Base-by-base conservation (phyloP, 2,888 invertebrate species). In the Pachymerium ferrugineum region DNA sequence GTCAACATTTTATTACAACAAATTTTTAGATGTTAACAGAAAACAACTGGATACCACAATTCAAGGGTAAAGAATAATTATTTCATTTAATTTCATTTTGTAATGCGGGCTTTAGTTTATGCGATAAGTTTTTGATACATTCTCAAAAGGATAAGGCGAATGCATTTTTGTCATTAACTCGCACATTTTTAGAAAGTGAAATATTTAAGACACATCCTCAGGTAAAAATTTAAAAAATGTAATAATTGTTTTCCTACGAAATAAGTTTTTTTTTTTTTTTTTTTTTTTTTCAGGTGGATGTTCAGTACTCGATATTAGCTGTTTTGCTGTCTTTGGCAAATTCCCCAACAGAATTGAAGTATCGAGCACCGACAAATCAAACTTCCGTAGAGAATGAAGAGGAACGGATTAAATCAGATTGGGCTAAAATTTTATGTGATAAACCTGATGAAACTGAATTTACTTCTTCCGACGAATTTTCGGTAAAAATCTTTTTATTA, bases 121-220 rank as follows among this genome's bases (percentile, higher is more conserved):
- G 35, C 22, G 38, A 71, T n/a, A 71, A 71, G 35, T 38, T 71
- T 8, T 25, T 16, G 6, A 38, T 71, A 22, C 71, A 71, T 14
- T 71, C 71, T n/a, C 71, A 71, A n/a, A 71, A 28, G 33, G 71
- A 35, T 8, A 71, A 71, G n/a, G 71, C 71, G 14, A 12, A 10
- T 5, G 71, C 71, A 8, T 38, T 71, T 71, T 38, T 38, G 22
- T n/a, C 31, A 1, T 28, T 71, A 1, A 71, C 71, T 33, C n/a
- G n/a, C 35, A 31, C 10, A 38, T 71, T 71, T 38, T 12, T 71
- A 3, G 38, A 71, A 8, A 71, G 71, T 22, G 38, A 33, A 4
- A 22, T 71, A 1, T 35, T 71, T 12, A 71, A 71, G 35, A 38
- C 12, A 25, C 71, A 71, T 25, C 12, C 31, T 16, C 70, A 70